Percentiles rank a stretch among this genome's conserved stretches.
Evolutionary conservation across 2,888 invertebrate genomes (phyloP).

Genomic region (Hecatera dysodea): DNA sequence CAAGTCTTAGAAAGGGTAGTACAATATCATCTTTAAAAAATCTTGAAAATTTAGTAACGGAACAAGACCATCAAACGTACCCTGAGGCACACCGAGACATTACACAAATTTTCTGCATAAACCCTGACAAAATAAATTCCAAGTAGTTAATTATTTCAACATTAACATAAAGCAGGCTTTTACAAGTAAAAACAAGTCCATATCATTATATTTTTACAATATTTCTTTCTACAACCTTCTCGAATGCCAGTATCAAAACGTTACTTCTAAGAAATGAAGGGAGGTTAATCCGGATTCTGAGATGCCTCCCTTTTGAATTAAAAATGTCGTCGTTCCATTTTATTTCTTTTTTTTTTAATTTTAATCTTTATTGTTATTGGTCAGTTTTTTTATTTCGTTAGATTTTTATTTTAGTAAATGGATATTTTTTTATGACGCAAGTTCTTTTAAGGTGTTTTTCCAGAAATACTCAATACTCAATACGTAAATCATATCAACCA

Average conservation of each 20-base stretch:
- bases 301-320: slow-evolving; percentile 66
- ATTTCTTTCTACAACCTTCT: slow-evolving; percentile 46
- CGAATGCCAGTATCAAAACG: slow-evolving; percentile 51
- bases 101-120: not conserved
- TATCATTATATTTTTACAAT: slow-evolving; percentile 29
- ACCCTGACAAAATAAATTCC: not conserved
- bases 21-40: not conserved
- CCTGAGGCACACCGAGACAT: slow-evolving; percentile 10
- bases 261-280: slow-evolving; percentile 63
- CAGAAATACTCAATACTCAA: no score
- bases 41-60: not conserved
- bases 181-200: slow-evolving; percentile 19
- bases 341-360: slow-evolving; percentile 52
- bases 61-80: not conserved
- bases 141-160: slow-evolving; percentile 8
- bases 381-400: slow-evolving; percentile 50
- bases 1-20: no score
- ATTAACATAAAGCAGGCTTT: slow-evolving; percentile 6
- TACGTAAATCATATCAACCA: no score
- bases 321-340: slow-evolving; percentile 63
- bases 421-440: not conserved
- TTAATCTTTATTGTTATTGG: slow-evolving; percentile 61
- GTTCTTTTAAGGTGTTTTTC: not conserved
- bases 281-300: slow-evolving; percentile 67
- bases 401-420: slow-evolving; percentile 19